These are phyloP conservation scores for Gorsachius magnificus DNA, from an alignment of 2,797 vertebrate species.

Conservation along the genomic window DNA sequence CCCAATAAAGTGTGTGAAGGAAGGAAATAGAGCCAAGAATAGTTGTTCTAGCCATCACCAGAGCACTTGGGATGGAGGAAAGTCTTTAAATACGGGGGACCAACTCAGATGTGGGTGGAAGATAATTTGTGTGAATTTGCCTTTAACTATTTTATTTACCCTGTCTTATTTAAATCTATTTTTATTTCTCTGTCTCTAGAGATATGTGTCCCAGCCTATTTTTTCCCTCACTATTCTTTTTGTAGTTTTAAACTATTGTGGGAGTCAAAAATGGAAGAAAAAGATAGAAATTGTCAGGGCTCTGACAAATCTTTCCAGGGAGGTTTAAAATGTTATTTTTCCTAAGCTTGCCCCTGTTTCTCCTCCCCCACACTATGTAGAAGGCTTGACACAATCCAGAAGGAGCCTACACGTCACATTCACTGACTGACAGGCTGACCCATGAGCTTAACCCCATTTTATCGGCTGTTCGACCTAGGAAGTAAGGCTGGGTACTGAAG, in stretches of 20 bases:
- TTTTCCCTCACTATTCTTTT: neutral
- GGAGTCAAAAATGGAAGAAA: neutral
- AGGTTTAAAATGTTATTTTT: neutral
- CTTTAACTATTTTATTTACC: constrained; percentile 13
- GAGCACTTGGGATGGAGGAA: neutral
- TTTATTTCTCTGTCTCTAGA: neutral
- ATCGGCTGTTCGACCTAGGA: constrained; percentile 17
- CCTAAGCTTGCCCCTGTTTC: neutral
- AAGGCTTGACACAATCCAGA: neutral
- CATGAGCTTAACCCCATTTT: constrained; percentile 13
- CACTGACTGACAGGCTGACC: constrained; percentile 22
- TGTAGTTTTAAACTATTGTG: neutral
- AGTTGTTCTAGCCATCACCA: neutral
- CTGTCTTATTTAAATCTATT: constrained; percentile 15
- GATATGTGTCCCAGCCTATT: neutral
- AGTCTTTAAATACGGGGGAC: neutral
- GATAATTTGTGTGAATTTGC: constrained; percentile 5
- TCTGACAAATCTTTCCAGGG: neutral
- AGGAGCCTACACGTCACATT: neutral
- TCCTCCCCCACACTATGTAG: neutral
- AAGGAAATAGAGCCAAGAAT: constrained; percentile 21
- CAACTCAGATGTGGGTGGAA: constrained; percentile 12
- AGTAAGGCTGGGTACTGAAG: neutral
- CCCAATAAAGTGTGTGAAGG: constrained; percentile 11
- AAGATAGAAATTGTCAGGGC: neutral